Evolutionary conservation across 1,140 invertebrate genomes (phyloP).

Genomic region (Aphis gossypii): DNA sequence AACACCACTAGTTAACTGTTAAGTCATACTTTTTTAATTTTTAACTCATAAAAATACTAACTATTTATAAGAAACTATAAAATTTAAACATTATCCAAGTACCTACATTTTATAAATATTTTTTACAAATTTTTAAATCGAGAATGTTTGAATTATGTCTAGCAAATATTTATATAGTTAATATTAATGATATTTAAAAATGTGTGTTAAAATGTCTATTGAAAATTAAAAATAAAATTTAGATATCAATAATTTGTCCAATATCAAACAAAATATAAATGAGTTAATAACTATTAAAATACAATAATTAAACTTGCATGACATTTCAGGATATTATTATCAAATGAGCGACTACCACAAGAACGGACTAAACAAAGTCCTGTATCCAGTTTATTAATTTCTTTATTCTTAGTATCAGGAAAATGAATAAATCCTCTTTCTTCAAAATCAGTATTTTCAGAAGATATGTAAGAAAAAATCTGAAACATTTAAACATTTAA

Average conservation of each 20-base stretch:
- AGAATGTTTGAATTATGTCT: no score
- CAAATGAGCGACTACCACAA: conserved; percentile 22
- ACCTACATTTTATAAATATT: no score
- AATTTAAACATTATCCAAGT: no score
- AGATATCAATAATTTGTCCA: background rate
- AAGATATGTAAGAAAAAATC: conserved; percentile 50
- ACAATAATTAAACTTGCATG: conserved; percentile 65
- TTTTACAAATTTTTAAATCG: no score
- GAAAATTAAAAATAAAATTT: background rate
- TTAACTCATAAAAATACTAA: background rate
- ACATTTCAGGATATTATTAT: conserved; percentile 66
- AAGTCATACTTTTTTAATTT: background rate
- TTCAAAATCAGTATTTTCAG: conserved; percentile 14
- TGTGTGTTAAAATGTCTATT: background rate
- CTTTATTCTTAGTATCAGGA: conserved; percentile 15
- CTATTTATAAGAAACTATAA: no score
- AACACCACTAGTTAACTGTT: background rate
- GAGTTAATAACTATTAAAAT: background rate
- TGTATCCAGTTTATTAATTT: conserved; percentile 17
- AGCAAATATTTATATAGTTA: no score
- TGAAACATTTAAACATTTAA: background rate
- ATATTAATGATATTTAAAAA: background rate
- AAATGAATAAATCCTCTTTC: conserved; percentile 51
- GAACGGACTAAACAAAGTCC: conserved; percentile 38
- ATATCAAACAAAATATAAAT: background rate